Conservation (phyloP, 2,113 vertebrate species). For the Cheirogaleus medius region DNA sequence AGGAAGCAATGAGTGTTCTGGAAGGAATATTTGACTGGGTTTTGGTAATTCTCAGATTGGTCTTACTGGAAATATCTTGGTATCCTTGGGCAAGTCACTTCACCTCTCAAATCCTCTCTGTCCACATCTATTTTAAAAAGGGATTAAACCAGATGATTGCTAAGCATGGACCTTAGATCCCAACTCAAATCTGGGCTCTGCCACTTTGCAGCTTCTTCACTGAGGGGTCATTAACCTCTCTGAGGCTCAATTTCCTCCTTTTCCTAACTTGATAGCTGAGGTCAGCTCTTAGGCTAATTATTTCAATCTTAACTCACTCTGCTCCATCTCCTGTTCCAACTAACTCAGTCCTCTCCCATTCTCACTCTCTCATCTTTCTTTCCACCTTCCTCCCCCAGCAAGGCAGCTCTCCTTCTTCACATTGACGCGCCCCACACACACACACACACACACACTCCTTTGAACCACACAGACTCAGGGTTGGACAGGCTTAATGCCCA, state of each 20-base stretch:
- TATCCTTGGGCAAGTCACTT: slow-evolving; percentile 7
- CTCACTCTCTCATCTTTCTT: not conserved
- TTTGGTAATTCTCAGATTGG: not conserved
- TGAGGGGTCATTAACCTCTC: not conserved
- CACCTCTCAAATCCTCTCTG: not conserved
- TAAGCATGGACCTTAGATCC: not conserved
- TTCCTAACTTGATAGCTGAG: not conserved
- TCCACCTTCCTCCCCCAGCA: not conserved
- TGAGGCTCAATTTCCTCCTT: not conserved
- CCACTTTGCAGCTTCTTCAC: not conserved
- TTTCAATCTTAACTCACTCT: not conserved
- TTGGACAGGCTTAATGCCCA: not conserved
- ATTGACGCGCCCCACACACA: not conserved
- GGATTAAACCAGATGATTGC: not conserved
- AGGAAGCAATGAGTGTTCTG: not conserved
- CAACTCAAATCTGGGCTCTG: not conserved
- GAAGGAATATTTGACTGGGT: not conserved
- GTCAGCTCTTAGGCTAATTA: not conserved
- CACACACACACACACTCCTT: not conserved
- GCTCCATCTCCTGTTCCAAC: not conserved
- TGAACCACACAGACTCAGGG: not conserved
- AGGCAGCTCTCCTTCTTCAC: not conserved
- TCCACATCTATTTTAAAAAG: not conserved
- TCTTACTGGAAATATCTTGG: slow-evolving; percentile 1
- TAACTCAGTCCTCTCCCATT: not conserved